Evolutionary conservation across 2,797 vertebrate species (phyloP).

Genomic region (Ispidina lecontei): DNA sequence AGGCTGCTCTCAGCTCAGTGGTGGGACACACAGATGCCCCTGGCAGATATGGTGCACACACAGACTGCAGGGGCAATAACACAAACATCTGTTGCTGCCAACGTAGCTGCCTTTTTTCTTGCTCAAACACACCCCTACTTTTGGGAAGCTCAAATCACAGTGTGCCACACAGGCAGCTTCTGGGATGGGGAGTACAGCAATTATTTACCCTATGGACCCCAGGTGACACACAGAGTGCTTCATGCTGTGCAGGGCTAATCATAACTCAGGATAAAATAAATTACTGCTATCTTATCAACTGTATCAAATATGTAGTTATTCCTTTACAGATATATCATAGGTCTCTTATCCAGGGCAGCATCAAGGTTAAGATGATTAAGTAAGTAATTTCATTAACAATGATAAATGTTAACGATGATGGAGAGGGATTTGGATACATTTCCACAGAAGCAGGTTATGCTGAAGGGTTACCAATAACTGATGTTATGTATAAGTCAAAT

Average conservation of each 20-base stretch:
- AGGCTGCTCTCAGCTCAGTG: not conserved
- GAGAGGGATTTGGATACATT: slow-evolving; percentile 27
- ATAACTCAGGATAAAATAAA: slow-evolving; percentile 64
- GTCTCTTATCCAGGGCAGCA: slow-evolving; percentile 49
- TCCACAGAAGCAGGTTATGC: not conserved
- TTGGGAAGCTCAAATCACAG: not conserved
- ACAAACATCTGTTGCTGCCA: not conserved
- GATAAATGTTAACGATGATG: slow-evolving; percentile 51
- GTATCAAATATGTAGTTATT: slow-evolving; percentile 52
- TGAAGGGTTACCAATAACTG: not conserved
- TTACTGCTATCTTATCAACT: slow-evolving; percentile 38
- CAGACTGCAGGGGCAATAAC: not conserved
- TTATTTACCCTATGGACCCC: slow-evolving; percentile 7
- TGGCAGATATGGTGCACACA: not conserved
- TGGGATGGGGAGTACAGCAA: not conserved
- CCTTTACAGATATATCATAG: slow-evolving; percentile 30
- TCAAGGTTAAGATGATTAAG: slow-evolving; percentile 70
- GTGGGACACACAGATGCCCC: not conserved
- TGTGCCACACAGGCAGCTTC: not conserved
- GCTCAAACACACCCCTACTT: not conserved
- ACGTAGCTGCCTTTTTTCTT: not conserved
- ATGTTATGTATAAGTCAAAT: not conserved
- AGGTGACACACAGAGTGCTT: not conserved
- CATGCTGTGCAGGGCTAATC: not conserved
- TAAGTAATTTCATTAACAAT: slow-evolving; percentile 64